Evolutionary conservation across 1,140 invertebrate species (phyloP), one percentile per base, ranked within the genome.

Genomic region (Eriosoma lanigerum): DNA sequence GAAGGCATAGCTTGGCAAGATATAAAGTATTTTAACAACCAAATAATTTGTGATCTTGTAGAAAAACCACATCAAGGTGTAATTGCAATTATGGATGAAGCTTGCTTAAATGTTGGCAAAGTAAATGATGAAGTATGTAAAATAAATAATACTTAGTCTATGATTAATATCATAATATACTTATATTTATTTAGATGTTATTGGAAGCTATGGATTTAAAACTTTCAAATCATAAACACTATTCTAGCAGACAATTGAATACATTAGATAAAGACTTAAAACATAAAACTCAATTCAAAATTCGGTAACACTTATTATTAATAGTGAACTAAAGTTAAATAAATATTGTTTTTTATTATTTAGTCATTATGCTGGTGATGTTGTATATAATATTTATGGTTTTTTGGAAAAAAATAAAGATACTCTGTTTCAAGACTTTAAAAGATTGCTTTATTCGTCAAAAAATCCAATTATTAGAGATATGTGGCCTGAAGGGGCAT

Each of bases 331-430:
- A 4, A 38, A 38, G n/a, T n/a, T 38, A 38, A 38, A 38, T 38
- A 38, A 4, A 38, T 38, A 38, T 38, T 8, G 32, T 38, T 38
- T 4, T 38, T 38, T 38, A 38, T 4, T 38, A 4, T 38, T 3
- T 84, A 91, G 90, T 32, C 96, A 98, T 85, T 98, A 98, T 86
- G 96, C 96, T 3, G 96, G 96, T n/a, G 95, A 97, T 86, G 96
- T 98, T 3, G 93, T 93, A 26, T 98, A 98, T 86, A 91, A 90
- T 82, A 92, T 97, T 50, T 89, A 90, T 50, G 94, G 95, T 17
- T 98, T 98, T 86, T 89, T 98, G 84, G 96, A 98, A 85, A 98
- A 98, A 87, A 98, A 98, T 86, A 96, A 93, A 86, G 96, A 98
- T 85, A 94, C 93, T 1, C 87, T 98, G 21, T 98, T 94, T 86